Percentiles rank a stretch among this genome's conserved stretches.
Conservation (phyloP, 2,113 vertebrate species). For the Clarias magur region DNA sequence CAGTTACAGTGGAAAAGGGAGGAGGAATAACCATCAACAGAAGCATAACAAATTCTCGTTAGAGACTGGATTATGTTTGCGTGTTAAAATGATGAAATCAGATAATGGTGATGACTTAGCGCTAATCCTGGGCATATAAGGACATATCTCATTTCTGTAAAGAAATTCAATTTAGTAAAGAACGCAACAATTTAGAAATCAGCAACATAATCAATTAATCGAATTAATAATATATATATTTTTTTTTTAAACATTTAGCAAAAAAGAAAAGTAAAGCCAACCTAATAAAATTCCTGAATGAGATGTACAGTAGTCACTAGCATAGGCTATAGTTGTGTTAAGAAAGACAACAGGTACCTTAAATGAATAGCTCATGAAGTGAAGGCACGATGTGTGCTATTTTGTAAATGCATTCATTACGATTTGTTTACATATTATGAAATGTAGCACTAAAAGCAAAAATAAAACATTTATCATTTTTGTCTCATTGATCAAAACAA, state of each 20-base stretch:
- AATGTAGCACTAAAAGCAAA: neutral
- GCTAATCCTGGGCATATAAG: neutral
- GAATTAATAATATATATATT: neutral
- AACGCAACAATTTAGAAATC: neutral
- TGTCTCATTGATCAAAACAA: neutral
- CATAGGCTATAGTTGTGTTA: neutral
- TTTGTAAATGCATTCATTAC: neutral
- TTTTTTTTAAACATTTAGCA: neutral
- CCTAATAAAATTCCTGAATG: neutral
- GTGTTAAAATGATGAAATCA: neutral
- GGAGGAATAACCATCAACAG: neutral
- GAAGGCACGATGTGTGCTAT: no score
- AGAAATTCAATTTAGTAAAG: neutral
- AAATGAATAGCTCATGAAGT: neutral
- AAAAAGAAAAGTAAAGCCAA: neutral
- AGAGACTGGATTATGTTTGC: neutral
- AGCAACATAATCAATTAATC: neutral
- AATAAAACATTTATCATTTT: neutral
- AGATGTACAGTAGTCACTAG: neutral
- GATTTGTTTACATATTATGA: neutral
- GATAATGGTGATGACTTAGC: neutral
- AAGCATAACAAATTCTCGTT: neutral
- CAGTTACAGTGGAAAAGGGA: neutral
- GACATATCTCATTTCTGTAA: neutral
- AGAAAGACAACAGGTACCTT: neutral